Percentiles rank a stretch among this genome's conserved stretches.
phyloP scores from a whole-genome alignment of 2,797 vertebrate genomes.

The Phataginus tetradactyla region DNA sequence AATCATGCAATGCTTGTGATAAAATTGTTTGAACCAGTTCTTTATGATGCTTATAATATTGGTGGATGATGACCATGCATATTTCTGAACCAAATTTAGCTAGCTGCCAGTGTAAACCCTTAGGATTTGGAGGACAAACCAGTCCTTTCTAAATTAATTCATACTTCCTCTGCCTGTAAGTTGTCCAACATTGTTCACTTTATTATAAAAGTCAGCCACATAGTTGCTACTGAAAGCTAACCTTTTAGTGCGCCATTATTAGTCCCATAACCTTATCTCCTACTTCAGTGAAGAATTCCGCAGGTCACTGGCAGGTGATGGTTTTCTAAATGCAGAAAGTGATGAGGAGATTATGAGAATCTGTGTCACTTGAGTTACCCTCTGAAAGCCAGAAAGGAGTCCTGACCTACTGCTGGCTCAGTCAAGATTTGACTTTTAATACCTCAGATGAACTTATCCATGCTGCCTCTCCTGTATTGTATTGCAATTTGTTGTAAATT shows the following conservation, averaged over 20 bases:
- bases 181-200: background rate
- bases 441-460: background rate
- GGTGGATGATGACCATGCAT: background rate
- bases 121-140: background rate
- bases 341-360: conserved; percentile 9
- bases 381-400: background rate
- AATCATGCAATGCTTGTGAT: conserved; percentile 37
- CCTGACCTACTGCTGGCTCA: background rate
- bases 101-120: background rate
- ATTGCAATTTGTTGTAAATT: background rate
- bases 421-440: conserved; percentile 5
- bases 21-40: conserved; percentile 7
- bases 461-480: background rate
- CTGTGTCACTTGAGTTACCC: background rate
- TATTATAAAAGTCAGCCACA: background rate
- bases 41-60: conserved; percentile 24
- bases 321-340: conserved; percentile 50
- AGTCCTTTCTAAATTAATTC: background rate
- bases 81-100: conserved; percentile 23
- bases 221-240: conserved; percentile 4
- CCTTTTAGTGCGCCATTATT: background rate
- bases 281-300: background rate
- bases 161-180: background rate
- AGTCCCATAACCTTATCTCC: conserved; percentile 44
- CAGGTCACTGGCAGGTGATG: background rate